phyloP scores from a whole-genome alignment of 2,888 invertebrate genomes.

The Pycnomerus fuliginosus region DNA sequence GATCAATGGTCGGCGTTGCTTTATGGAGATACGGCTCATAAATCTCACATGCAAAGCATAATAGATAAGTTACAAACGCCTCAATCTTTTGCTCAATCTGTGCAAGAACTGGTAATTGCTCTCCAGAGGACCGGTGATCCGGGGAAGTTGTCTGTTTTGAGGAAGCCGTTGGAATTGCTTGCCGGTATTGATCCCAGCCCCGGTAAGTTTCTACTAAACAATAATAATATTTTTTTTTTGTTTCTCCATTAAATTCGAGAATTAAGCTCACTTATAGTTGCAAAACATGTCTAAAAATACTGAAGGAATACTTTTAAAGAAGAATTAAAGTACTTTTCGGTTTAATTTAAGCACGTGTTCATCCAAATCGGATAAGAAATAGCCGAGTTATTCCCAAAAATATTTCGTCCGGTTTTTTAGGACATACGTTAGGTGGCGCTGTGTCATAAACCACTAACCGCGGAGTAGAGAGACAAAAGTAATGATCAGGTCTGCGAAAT shows the following conservation, averaged over 20 bases:
- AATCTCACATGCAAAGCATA: conserved; percentile 96
- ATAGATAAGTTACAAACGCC: conserved; percentile 92
- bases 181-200: conserved; percentile 85
- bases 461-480: no score
- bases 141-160: conserved; percentile 73
- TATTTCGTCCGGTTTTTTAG: no score
- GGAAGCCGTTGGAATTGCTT: conserved; percentile 78
- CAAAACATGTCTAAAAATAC: no score
- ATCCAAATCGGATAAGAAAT: no score
- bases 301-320: no score
- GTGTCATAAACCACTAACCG: no score
- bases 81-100: conserved; percentile 86
- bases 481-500: no score
- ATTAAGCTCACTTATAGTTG: no score
- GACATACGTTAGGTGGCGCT: no score
- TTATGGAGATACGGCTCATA: conserved; percentile 93
- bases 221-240: conserved; percentile 1
- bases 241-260: conserved; percentile 3
- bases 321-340: no score
- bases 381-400: no score
- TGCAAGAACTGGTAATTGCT: conserved; percentile 88
- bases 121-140: conserved; percentile 88
- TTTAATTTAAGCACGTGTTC: no score
- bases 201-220: conserved; percentile 53
- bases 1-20: conserved; percentile 98